Conservation (phyloP, 1,140 invertebrate genomes). For the Ceratina japonica region DNA sequence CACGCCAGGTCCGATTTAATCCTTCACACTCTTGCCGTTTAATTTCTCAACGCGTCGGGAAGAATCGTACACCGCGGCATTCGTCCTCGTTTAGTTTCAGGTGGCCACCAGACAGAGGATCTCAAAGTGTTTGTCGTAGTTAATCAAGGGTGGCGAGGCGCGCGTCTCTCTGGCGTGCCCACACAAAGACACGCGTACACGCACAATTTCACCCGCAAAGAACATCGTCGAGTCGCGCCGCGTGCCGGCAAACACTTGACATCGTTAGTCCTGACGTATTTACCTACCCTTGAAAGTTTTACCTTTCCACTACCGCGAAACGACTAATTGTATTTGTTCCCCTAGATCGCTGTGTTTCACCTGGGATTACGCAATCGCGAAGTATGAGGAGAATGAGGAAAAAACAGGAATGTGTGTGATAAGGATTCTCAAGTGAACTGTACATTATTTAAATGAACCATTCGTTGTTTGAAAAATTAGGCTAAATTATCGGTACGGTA, state of each 20-base stretch:
- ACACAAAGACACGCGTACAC: constrained; percentile 9
- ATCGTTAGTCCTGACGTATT: constrained; percentile 5
- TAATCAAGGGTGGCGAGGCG: constrained; percentile 21
- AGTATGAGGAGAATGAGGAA: neutral
- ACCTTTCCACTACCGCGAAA: neutral
- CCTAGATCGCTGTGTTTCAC: neutral
- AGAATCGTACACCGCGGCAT: constrained; percentile 6
- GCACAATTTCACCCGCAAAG: constrained; percentile 37
- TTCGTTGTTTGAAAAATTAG: neutral
- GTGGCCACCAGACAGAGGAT: constrained; percentile 2
- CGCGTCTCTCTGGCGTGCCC: neutral
- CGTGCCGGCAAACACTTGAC: constrained; percentile 1
- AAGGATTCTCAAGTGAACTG: neutral
- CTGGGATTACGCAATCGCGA: neutral
- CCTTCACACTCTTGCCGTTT: constrained; percentile 2
- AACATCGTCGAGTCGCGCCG: neutral
- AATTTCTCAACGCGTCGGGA: constrained; percentile 1
- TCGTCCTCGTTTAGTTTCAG: constrained; percentile 11
- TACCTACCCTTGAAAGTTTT: constrained; percentile 4
- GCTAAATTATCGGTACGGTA: no score
- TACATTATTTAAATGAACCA: neutral
- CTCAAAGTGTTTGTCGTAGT: constrained; percentile 18
- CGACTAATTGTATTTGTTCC: neutral
- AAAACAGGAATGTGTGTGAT: neutral
- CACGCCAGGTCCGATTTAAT: neutral